Evolutionary conservation across 2,113 vertebrate species (phyloP), one percentile per base, ranked within the genome.

Genomic region (Oncorhynchus mykiss): DNA sequence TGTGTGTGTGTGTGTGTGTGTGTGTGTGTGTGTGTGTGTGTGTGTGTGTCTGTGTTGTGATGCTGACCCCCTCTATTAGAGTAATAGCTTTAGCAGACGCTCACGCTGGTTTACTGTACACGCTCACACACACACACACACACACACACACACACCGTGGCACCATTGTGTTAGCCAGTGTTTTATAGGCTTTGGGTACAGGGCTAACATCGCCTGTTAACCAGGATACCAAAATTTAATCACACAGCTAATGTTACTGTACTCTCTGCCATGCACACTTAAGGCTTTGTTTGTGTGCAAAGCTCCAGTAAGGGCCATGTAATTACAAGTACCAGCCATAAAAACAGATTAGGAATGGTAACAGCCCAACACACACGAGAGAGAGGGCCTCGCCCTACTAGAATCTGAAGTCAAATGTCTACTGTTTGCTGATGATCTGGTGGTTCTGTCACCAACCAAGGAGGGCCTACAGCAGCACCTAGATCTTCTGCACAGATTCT

Each of bases 241-340:
- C 67, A 75, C 68, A 45, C 22, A 73, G 78, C 45, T 57, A 45
- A 59, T 71, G 51, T 74, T 66, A 78, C 45, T 76, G 67, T 62
- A 74, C 31, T 34, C 45, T 68, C 51, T 69, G 31, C 20, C 20
- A 24, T n/a, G 39, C 31, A 70, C 25, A 31, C 27, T 3, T 73
- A 67, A 16, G 54, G 34, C 34, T 34, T 34, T 34, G 39, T 45
- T 9, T 45, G 39, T 45, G 39, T 45, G 8, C 8, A 11, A 45
- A n/a, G 16, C 70, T 70, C 77, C 22, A 45, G 45, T 77, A 75
- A 71, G 72, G 66, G 49, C 70, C 27, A 67, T 76, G 65, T 48
- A 80, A 82, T 82, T 80, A 70, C 39, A 79, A 80, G 78, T 75
- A 62, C 66, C n/a, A 57, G n/a, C 39, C 45, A 77, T 76, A 77